Evolutionary conservation across 2,113 vertebrate genomes (phyloP).

Genomic region (Camelus bactrianus): DNA sequence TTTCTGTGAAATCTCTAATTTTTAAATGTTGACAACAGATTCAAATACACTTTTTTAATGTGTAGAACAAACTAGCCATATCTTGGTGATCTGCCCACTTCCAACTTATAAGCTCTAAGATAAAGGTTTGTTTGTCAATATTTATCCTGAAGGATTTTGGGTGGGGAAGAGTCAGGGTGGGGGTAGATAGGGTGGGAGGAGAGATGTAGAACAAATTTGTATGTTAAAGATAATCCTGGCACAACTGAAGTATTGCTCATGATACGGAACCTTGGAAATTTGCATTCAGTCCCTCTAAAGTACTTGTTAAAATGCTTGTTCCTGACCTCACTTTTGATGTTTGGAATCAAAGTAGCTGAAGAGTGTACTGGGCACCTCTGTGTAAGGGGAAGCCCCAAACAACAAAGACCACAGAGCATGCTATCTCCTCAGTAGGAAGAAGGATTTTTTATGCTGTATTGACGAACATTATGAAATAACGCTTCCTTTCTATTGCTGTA

Average conservation of each 20-base stretch:
- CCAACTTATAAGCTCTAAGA: background rate
- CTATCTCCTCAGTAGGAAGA: background rate
- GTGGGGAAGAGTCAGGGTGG: background rate
- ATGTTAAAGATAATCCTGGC: background rate
- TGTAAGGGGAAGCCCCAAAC: too few species aligned
- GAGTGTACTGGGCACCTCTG: rapidly evolving
- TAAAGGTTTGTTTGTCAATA: background rate
- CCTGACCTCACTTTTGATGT: background rate
- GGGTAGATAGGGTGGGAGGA: background rate
- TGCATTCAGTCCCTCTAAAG: background rate
- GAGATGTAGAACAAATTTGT: background rate
- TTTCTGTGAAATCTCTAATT: background rate
- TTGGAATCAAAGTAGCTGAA: background rate
- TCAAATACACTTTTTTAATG: background rate
- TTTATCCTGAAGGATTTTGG: background rate
- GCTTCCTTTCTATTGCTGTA: background rate
- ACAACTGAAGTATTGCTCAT: background rate
- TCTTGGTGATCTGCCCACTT: background rate
- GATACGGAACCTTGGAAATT: background rate
- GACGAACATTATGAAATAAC: background rate
- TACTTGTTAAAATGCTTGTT: background rate
- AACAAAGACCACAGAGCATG: background rate
- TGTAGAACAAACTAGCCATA: background rate
- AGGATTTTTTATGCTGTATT: background rate
- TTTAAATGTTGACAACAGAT: background rate